Evolutionary conservation across 1,140 invertebrate genomes (phyloP), one percentile per base, ranked within the genome.

Genomic region (Calliopsis andreniformis): DNA sequence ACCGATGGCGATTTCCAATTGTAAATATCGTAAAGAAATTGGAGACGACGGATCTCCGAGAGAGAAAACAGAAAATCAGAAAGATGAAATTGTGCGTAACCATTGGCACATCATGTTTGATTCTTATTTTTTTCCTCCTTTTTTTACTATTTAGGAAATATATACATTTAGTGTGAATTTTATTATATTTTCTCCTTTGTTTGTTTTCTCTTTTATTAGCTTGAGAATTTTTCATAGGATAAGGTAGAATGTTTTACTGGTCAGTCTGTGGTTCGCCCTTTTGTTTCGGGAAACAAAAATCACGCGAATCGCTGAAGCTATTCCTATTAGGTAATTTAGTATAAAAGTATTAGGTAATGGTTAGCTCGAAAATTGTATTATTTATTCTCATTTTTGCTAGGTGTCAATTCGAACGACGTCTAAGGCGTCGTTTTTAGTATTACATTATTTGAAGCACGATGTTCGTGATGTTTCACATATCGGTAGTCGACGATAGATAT

Each of bases 11-110:
- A 23, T 14, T 49, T 59, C 8, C 18, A 63, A 72, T 72, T 72
- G 69, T 64, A 72, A 53, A 72, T 72, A 72, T 53, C 23, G 7
- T 0, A 1, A 18, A 20, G 20, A 12, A 71, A 28, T 62, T 71
- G 20, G 7, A 14, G 10, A 25, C 20, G 14, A 3, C 14, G 20
- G 51, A 32, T 51, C 30, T 35, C 6, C 7, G 10, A 51, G n/a
- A 23, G 8, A 30, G 14, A n/a, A n/a, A n/a, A n/a, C n/a, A n/a
- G n/a, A n/a, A n/a, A n/a, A 28, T 49, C 23, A 23, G 10, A 32
- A 6, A 25, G 25, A 71, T 62, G n/a, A 61, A 70, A 35, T 70
- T 32, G 18, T 42, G 39, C 28, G 32, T 23, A 0, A 25, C 32
- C 35, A 3, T 12, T 12, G 10, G 47, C 64, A 16, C 23, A 8